These are phyloP conservation scores for Nasonia longicornis DNA, from an alignment of 1,140 invertebrate species.

Conservation along the genomic window DNA sequence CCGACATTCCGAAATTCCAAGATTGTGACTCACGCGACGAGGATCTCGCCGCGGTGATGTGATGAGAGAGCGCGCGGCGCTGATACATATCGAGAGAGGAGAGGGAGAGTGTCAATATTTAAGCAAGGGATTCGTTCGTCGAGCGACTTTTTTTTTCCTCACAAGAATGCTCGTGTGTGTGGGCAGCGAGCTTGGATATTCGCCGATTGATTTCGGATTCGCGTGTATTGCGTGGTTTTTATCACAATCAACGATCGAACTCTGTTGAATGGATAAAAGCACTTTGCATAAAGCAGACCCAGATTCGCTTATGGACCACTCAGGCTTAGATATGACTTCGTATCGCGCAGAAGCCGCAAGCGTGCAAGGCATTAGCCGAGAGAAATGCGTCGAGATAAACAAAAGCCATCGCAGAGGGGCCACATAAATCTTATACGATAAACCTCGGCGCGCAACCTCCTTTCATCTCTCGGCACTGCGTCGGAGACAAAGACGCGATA, in stretches of 20 bases:
- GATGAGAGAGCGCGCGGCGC: background rate
- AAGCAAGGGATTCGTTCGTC: background rate
- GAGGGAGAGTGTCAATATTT: background rate
- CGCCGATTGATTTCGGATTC: background rate
- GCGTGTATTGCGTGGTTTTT: too few relatives aligned
- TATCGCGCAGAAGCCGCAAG: background rate
- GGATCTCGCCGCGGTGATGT: slow-evolving; percentile 14
- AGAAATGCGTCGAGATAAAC: background rate
- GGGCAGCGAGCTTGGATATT: background rate
- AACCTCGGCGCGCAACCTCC: background rate
- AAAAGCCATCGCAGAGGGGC: background rate
- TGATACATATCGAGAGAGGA: background rate
- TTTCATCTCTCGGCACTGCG: background rate
- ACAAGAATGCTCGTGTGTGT: background rate
- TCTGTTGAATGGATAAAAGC: background rate
- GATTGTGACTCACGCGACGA: slow-evolving; percentile 29
- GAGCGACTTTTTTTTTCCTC: background rate
- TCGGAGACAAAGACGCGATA: background rate
- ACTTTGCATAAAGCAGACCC: background rate
- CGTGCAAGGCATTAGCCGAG: too few relatives aligned
- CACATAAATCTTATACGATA: background rate
- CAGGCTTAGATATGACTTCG: background rate
- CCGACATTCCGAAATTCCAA: slow-evolving; percentile 28
- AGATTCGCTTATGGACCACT: background rate
- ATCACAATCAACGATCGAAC: too few relatives aligned